These are phyloP conservation scores for Setophaga kirtlandii DNA, from an alignment of 2,113 vertebrate species.

Conservation along the genomic window DNA sequence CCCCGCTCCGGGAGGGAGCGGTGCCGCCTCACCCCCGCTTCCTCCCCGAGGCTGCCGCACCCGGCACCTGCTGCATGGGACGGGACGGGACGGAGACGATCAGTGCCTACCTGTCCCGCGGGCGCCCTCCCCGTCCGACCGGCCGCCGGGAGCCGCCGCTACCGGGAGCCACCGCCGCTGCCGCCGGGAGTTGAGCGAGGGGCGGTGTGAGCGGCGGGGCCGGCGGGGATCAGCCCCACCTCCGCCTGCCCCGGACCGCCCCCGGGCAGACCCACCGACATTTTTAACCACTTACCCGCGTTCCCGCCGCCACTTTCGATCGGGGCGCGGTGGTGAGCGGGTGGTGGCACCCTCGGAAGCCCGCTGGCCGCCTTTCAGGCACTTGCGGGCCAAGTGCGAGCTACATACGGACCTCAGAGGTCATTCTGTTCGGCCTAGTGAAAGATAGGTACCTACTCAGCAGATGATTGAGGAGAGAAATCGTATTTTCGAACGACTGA, in stretches of 20 bases:
- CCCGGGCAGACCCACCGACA: neutral
- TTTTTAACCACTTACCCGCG: neutral
- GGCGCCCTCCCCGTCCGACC: neutral
- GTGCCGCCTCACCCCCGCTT: neutral
- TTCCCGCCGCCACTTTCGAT: rapidly evolving
- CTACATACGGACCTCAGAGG: rapidly evolving
- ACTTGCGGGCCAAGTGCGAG: no score
- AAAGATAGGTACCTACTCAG: neutral
- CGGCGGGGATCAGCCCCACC: neutral
- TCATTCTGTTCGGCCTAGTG: neutral
- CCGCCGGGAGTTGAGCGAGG: neutral
- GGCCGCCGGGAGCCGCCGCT: neutral
- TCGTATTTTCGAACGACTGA: neutral
- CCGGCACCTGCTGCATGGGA: neutral
- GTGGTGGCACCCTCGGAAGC: rapidly evolving
- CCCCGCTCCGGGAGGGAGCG: neutral
- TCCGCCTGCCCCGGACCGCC: neutral
- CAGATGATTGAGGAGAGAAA: neutral
- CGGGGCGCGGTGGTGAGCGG: rapidly evolving
- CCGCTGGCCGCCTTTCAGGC: no score
- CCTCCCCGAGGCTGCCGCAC: neutral
- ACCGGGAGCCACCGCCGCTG: no score
- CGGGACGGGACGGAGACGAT: no score
- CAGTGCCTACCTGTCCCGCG: neutral
- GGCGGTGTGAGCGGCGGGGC: neutral